Conservation (phyloP, 2,113 vertebrate species). For the Grantiella picta region DNA sequence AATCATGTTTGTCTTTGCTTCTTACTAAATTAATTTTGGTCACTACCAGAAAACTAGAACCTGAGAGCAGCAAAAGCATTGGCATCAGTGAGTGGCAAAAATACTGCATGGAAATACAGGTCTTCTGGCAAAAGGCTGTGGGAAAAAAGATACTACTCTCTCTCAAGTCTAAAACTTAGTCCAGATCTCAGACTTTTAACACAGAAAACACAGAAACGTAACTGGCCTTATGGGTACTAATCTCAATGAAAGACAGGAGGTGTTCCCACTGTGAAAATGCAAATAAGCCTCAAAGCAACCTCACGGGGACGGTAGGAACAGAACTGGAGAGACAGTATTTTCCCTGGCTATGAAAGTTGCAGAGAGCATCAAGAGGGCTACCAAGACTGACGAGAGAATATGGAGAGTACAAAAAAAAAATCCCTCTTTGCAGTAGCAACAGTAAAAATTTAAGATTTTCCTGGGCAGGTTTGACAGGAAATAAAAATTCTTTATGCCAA, state of each 20-base stretch:
- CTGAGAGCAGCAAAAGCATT: background rate
- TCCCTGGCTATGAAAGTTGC: background rate
- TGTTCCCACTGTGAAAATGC: background rate
- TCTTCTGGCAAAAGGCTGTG: background rate
- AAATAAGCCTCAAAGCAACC: background rate
- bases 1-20: background rate
- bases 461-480: background rate
- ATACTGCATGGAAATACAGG: background rate
- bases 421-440: background rate
- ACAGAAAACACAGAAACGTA: background rate
- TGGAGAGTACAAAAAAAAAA: background rate
- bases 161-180: background rate
- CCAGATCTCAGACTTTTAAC: background rate
- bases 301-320: accelerated
- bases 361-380: background rate
- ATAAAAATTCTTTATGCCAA: background rate
- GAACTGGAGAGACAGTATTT: background rate
- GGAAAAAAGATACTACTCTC: background rate
- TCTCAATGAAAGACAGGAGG: background rate
- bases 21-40: background rate
- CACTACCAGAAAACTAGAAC: background rate
- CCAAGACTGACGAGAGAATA: background rate
- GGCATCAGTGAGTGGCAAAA: background rate
- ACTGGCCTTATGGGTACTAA: background rate
- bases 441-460: background rate